Conservation (phyloP, 35 echinoderm and acorn worm genomes). For the Lytechinus pictus region DNA sequence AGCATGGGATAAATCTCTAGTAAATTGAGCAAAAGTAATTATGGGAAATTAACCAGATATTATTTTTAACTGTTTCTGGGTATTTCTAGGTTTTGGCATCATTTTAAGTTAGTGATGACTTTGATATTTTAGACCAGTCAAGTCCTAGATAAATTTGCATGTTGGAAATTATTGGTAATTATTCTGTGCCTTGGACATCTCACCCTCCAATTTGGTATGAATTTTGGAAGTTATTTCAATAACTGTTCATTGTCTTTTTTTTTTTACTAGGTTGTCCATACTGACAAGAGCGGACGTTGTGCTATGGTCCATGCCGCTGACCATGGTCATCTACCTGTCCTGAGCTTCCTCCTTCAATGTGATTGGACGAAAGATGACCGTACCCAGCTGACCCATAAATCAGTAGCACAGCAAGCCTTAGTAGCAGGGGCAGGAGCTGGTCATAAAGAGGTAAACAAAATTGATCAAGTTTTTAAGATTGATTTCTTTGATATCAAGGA, state of each 20-base stretch:
- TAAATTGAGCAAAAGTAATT: no score
- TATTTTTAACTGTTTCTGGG: no score
- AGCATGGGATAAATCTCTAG: no score
- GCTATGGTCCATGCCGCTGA: constrained; percentile 87
- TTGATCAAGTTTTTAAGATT: neutral
- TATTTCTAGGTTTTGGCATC: no score
- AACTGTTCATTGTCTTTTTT: neutral
- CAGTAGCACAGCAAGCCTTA: constrained; percentile 84
- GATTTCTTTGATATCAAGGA: neutral
- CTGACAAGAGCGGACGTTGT: constrained; percentile 77
- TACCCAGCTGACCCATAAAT: constrained; percentile 61
- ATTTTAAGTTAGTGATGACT: no score
- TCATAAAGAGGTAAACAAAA: constrained; percentile 83
- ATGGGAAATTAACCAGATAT: no score
- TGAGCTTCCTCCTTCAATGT: constrained; percentile 96
- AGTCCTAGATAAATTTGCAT: neutral
- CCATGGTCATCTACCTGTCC: constrained; percentile 76
- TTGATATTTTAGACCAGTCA: no score
- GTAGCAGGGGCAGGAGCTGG: constrained; percentile 74
- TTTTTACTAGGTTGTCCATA: constrained; percentile 66
- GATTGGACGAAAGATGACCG: constrained; percentile 86
- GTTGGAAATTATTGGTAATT: neutral
- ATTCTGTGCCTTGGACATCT: neutral
- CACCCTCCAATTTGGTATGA: neutral
- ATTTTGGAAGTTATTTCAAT: neutral